These are phyloP conservation scores for Brachymystax lenok DNA, from an alignment of 2,797 vertebrate species.

Conservation along the genomic window DNA sequence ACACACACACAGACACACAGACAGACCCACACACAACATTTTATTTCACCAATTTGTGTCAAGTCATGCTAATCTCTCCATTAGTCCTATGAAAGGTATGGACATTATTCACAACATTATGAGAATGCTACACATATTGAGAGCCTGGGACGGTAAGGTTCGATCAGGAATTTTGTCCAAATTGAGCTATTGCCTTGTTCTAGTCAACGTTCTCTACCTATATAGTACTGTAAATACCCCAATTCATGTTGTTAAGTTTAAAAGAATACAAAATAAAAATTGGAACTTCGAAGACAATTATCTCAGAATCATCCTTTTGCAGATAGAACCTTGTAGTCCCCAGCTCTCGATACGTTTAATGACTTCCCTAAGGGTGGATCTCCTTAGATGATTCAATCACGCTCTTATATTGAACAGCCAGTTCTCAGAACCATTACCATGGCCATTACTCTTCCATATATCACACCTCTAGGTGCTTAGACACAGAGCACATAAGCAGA, in stretches of 20 bases:
- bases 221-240: too few species aligned
- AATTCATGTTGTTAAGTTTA: too few species aligned
- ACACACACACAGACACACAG: not conserved
- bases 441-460: slow-evolving; percentile 39
- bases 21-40: too few species aligned
- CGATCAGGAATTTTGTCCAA: too few species aligned
- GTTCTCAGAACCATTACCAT: slow-evolving; percentile 53
- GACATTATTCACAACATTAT: slow-evolving; percentile 52
- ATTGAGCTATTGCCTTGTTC: too few species aligned
- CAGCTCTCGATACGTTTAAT: not conserved
- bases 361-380: slow-evolving; percentile 26
- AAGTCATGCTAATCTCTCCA: slow-evolving; percentile 14
- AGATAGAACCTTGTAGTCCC: too few species aligned
- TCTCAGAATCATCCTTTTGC: too few species aligned
- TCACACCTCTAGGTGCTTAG: slow-evolving; percentile 23
- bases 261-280: too few species aligned
- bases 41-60: too few species aligned
- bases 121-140: slow-evolving; percentile 41
- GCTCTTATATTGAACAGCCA: slow-evolving; percentile 50
- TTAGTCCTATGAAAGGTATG: slow-evolving; percentile 18
- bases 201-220: too few species aligned
- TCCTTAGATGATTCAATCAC: slow-evolving; percentile 48
- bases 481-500: not conserved
- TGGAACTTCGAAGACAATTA: too few species aligned
- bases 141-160: not conserved